Base-by-base conservation (phyloP, 2,888 invertebrate species). In the Nebria brevicollis region DNA sequence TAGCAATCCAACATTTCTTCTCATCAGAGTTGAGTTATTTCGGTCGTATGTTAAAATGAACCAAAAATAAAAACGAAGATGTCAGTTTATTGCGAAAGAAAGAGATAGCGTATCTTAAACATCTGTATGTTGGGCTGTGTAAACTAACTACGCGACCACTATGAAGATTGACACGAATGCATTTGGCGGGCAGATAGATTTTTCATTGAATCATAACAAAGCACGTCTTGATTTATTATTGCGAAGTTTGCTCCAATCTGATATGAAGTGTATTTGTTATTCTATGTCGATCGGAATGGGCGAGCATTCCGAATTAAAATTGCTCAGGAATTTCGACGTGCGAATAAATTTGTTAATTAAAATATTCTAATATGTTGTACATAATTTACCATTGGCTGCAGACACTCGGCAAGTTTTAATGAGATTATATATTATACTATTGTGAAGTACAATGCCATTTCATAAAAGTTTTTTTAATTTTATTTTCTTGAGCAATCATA, bases 221-320 rank as follows among this genome's bases (percentile, higher is more conserved):
- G 54, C 54, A 13, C 54, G 54, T 54, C 7, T 54, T 54, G 54
- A 34, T 34, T 34, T 34, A 34, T 54, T 54, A 54, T 54, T 54
- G 13, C 54, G 54, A 54, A 54, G 54, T 54, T 54, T 7, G 54
- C 54, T 13, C 54, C 13, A 8, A 54, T 3, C 54, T 54, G 54
- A 54, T 54, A 54, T 54, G 54, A 54, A 54, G 54, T 54, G 54
- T 54, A 54, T 54, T 54, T 54, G 54, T 54, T 54, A 54, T 54
- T 54, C 13, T 54, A 54, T 54, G 54, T 54, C 54, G 54, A 54
- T 54, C 54, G 54, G 13, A 54, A 54, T 13, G 54, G 13, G 8
- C 4, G 54, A 54, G 8, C 54, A 54, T 8, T 54, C 13, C 6
- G 7, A 34, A 34, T 34, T 34, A 34, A 34, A 20, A 34, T 34